A percentile compares a stretch with the other conserved stretches of the same genome.
These are phyloP conservation scores for pig (Sus scrofa) DNA, from an alignment of 2,113 vertebrate genomes.

Conservation along the genomic window DNA sequence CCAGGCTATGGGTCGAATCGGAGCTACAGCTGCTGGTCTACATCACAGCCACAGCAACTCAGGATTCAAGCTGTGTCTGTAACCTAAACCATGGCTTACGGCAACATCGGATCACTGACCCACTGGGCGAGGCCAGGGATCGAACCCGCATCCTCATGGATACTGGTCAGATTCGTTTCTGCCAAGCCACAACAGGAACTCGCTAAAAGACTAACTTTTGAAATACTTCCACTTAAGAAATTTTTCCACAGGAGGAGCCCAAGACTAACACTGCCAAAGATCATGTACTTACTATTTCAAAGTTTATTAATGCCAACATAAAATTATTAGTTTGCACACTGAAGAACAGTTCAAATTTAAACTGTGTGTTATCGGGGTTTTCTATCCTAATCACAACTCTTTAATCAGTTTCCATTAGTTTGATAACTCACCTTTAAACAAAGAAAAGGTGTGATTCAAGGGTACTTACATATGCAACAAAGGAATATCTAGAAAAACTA, in stretches of 20 bases:
- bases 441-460: conserved; percentile 37
- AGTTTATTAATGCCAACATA: conserved; percentile 23
- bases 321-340: conserved; percentile 40
- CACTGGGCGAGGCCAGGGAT: no score
- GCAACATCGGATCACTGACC: no score
- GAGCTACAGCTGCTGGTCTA: no score
- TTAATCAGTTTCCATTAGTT: conserved; percentile 7
- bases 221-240: conserved; percentile 32
- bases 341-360: conserved; percentile 38
- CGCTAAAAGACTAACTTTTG: conserved; percentile 34
- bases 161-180: no score
- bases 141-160: no score
- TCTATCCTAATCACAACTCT: conserved; percentile 42
- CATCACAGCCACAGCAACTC: no score
- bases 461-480: background rate
- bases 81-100: no score
- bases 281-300: conserved; percentile 44
- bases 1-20: no score
- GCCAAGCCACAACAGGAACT: no score
- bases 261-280: conserved; percentile 9
- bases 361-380: conserved; percentile 20
- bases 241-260: conserved; percentile 1
- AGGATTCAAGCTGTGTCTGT: no score
- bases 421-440: conserved; percentile 12
- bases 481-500: conserved; percentile 1